Percentiles rank a stretch among this genome's conserved stretches.
phyloP scores from a whole-genome alignment of 2,113 vertebrate genomes.

The Cheilinus undulatus region DNA sequence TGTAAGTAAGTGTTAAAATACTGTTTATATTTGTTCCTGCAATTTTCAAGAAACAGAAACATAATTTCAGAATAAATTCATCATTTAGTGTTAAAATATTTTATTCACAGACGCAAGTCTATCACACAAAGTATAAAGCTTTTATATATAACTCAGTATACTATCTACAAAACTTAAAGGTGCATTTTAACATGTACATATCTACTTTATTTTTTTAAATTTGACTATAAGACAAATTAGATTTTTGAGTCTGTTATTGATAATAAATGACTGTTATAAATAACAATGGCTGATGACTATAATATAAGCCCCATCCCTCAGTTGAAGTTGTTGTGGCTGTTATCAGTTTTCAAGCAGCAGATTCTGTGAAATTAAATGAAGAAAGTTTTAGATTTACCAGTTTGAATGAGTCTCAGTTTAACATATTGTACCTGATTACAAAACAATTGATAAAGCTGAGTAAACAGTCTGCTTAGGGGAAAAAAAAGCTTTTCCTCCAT shows the following conservation, averaged over 20 bases:
- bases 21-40: too few species aligned
- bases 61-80: slow-evolving; percentile 28
- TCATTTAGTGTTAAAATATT: slow-evolving; percentile 16
- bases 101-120: slow-evolving; percentile 13
- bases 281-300: slow-evolving; percentile 2
- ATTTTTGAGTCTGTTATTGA: slow-evolving; percentile 11
- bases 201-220: background rate
- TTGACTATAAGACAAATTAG: background rate
- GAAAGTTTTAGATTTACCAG: too few species aligned
- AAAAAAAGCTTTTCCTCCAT: too few species aligned
- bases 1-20: too few species aligned
- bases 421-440: too few species aligned
- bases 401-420: too few species aligned
- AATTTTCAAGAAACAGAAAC: slow-evolving; percentile 29
- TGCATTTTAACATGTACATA: slow-evolving; percentile 43
- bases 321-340: background rate
- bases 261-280: slow-evolving; percentile 6
- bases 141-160: slow-evolving; percentile 2
- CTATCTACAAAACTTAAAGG: slow-evolving; percentile 43
- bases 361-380: too few species aligned
- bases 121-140: slow-evolving; percentile 39
- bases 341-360: too few species aligned
- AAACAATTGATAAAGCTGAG: too few species aligned
- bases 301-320: slow-evolving; percentile 18
- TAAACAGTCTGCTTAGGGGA: too few species aligned